These are phyloP conservation scores for Mohoua ochrocephala DNA, from an alignment of 2,113 vertebrate genomes.

Conservation along the genomic window DNA sequence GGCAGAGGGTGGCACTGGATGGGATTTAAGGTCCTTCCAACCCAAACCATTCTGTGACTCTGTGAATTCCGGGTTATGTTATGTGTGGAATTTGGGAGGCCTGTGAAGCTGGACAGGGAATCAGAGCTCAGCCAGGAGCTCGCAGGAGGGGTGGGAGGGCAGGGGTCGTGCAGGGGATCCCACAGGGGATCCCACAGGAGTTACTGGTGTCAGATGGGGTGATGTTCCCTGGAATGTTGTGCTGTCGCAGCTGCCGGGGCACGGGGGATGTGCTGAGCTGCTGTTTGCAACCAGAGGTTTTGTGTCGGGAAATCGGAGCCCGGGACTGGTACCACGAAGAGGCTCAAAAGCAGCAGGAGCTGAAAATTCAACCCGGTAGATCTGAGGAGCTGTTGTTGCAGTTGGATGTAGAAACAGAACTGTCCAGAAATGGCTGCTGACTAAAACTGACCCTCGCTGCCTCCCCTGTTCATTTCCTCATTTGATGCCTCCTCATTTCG, in stretches of 20 bases:
- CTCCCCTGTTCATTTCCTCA: fast-evolving
- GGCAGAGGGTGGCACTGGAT: neutral
- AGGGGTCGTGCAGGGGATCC: neutral
- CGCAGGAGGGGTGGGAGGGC: neutral
- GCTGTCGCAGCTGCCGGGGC: neutral
- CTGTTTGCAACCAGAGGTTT: neutral
- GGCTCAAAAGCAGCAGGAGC: neutral
- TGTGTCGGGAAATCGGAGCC: neutral
- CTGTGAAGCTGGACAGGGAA: neutral
- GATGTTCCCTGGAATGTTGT: fast-evolving
- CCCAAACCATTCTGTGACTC: fast-evolving
- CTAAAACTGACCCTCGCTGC: neutral
- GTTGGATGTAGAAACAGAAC: fast-evolving
- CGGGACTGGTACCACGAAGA: fast-evolving
- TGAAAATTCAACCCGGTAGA: fast-evolving
- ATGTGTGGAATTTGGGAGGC: neutral
- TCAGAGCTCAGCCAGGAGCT: neutral
- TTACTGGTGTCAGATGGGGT: neutral
- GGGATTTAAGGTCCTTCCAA: neutral
- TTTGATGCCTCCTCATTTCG: fast-evolving
- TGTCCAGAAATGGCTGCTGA: neutral
- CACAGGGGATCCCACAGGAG: neutral
- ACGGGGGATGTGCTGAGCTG: fast-evolving
- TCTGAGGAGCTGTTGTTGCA: neutral
- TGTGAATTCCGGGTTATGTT: fast-evolving